Percentiles rank a stretch among this genome's conserved stretches.
Evolutionary conservation across 2,888 invertebrate genomes (phyloP).

Genomic region (Tridacna gigas): DNA sequence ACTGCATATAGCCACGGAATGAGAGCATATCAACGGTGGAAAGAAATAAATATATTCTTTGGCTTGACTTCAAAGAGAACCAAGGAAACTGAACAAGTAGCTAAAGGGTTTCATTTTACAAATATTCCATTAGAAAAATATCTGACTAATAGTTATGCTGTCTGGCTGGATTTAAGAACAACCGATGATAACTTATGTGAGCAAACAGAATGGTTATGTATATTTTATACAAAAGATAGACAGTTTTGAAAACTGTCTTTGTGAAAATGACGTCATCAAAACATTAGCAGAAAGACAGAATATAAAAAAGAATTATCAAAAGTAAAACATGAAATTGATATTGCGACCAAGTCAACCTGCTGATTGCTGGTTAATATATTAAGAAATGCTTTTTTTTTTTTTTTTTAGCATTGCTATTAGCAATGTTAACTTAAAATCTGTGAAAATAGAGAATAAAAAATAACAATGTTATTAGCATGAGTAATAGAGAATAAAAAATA

Average conservation of each 20-base stretch:
- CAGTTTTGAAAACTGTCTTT: constrained; percentile 59
- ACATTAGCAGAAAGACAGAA: constrained; percentile 43
- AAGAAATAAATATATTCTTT: constrained; percentile 56
- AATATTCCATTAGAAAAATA: constrained; percentile 36
- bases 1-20: constrained; percentile 64
- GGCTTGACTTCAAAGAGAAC: constrained; percentile 27
- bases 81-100: constrained; percentile 34
- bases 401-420: too few relatives aligned
- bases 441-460: too few relatives aligned
- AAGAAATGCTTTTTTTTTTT: too few relatives aligned
- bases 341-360: too few relatives aligned
- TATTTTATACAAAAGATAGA: too few relatives aligned
- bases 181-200: constrained; percentile 60
- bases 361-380: too few relatives aligned
- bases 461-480: too few relatives aligned
- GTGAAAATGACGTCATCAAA: constrained; percentile 63
- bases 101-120: constrained; percentile 32
- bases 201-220: too few relatives aligned
- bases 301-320: constrained; percentile 48
- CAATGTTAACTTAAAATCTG: too few relatives aligned
- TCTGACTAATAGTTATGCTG: constrained; percentile 40
- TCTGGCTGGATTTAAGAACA: constrained; percentile 51
- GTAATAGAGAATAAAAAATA: too few relatives aligned
- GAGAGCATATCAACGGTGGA: constrained; percentile 63
- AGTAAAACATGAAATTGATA: too few relatives aligned